Base-by-base conservation (phyloP, 2,797 vertebrate genomes). In the Peromyscus nudipes region DNA sequence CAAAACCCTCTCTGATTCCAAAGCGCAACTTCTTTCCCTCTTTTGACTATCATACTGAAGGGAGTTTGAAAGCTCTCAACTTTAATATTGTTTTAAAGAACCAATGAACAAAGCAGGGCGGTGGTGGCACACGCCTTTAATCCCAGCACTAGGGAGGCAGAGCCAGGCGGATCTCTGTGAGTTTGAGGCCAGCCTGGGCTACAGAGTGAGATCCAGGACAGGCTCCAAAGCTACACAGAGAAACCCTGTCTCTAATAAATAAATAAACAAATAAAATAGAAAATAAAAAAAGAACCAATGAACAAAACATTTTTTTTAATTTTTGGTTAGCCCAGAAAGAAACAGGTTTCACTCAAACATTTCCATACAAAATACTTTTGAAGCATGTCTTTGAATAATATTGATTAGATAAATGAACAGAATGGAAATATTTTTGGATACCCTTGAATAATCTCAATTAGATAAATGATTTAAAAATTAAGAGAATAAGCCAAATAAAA, bases 391-490 rank as follows among this genome's bases (percentile, higher is more conserved):
- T 96, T 93, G 40, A 65, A 84, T 91, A 91, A 89, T n/a, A 23
- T 7, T 31, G 64, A 71, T 77, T 88, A 95, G 21, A 77, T 77
- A 27, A 96, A 91, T 88, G 90, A 67, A 21, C 46, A 60, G 43
- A 95, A 92, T 69, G 67, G 49, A 85, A 27, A 29, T 90, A 87
- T 4, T 84, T 89, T 13, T n/a, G 8, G 37, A 5, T 57, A 91
- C 75, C n/a, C 8, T 96, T 92, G 21, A 71, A 84, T 92, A 91
- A 86, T n/a, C 21, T 9, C 31, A 76, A 69, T 77, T 88, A 95
- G 19, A 77, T 85, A 14, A 96, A 92, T 85, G 95, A 67, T 9
- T 57, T 91, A 91, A 94, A 97, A 96, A 96, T 69, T 79, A 77
- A 88, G 8, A 82, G 3, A 40, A 79, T 81, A 94, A 92, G 76